A percentile compares a stretch with the other conserved stretches of the same genome.
These are phyloP conservation scores for Steatornis caripensis DNA, from an alignment of 2,113 vertebrate species.

Conservation along the genomic window DNA sequence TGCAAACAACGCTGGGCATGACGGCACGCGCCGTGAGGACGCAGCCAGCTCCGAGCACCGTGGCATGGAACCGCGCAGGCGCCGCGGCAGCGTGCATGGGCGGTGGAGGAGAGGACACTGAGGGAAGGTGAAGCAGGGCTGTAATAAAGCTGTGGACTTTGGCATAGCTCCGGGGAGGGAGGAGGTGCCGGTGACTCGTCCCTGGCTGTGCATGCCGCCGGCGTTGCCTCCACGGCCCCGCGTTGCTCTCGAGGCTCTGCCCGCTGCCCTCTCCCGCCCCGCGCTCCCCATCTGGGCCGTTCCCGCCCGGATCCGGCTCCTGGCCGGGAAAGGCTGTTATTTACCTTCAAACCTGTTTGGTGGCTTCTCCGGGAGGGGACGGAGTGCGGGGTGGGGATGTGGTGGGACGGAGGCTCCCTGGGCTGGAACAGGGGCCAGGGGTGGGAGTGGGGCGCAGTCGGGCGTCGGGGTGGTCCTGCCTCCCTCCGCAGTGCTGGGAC, in stretches of 20 bases:
- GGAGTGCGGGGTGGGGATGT: background rate
- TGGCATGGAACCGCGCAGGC: background rate
- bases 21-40: background rate
- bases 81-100: background rate
- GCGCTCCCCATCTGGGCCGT: background rate
- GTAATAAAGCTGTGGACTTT: background rate
- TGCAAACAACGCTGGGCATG: background rate
- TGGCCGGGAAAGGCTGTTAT: background rate
- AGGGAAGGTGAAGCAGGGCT: background rate
- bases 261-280: background rate
- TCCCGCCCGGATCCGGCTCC: constrained; percentile 29
- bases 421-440: background rate
- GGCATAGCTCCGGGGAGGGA: background rate
- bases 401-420: background rate
- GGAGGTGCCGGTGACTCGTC: background rate
- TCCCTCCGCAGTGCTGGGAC: rapidly evolving
- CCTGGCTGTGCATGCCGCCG: rapidly evolving
- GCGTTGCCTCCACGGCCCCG: rapidly evolving
- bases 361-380: constrained; percentile 33
- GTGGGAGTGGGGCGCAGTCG: background rate
- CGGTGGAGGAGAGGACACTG: background rate
- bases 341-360: constrained; percentile 64
- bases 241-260: background rate
- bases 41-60: background rate
- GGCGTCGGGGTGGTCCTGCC: background rate